Conservation (phyloP, 2,797 vertebrate genomes). For the Agapornis canus region DNA sequence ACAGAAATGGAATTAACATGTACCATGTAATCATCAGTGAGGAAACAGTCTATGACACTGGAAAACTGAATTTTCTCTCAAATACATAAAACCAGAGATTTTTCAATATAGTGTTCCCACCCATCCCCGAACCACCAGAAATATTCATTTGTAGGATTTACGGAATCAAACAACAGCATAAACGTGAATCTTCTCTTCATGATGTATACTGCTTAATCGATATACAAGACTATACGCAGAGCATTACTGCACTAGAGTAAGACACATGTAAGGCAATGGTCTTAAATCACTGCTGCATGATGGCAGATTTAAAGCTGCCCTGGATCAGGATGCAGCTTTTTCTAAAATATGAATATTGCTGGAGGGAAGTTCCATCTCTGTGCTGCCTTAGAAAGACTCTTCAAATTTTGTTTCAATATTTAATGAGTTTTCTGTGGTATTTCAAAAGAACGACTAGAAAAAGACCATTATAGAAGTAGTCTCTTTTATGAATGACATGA, state of each 20-base stretch:
- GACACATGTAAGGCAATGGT: not conserved
- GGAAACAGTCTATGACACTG: not conserved
- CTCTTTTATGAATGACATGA: constrained; percentile 50
- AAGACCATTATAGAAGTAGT: not conserved
- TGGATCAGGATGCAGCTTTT: not conserved
- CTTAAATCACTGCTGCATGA: not conserved
- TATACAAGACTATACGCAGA: not conserved
- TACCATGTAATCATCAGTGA: not conserved
- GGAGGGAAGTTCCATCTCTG: not conserved
- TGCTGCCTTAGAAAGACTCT: not conserved
- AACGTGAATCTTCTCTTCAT: not conserved
- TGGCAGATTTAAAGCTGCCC: not conserved
- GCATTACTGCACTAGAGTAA: not conserved
- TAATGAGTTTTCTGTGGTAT: constrained; percentile 38
- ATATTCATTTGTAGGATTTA: not conserved
- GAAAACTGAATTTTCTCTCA: not conserved
- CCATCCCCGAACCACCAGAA: not conserved
- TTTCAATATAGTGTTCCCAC: not conserved
- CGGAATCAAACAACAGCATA: not conserved
- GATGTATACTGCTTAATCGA: not conserved
- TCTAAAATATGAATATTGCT: not conserved
- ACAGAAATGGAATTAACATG: not conserved
- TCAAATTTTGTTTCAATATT: constrained; percentile 41
- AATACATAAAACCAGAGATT: not conserved
- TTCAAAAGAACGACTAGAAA: constrained; percentile 57